These are phyloP conservation scores for Strix aluco DNA, from an alignment of 2,113 vertebrate species.

Conservation along the genomic window DNA sequence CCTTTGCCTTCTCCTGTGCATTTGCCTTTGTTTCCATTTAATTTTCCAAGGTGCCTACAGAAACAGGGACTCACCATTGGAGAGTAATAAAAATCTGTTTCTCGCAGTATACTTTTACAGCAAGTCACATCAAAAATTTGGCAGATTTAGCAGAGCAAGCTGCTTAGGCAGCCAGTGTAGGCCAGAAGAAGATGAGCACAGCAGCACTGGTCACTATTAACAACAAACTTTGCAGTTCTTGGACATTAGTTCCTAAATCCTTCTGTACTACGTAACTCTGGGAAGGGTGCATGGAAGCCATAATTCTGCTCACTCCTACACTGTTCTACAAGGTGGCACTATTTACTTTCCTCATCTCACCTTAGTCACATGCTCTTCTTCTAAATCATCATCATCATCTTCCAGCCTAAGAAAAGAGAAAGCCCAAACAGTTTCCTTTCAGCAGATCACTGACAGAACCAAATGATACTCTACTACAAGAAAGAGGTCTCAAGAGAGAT, in stretches of 20 bases:
- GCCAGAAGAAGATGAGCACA: background rate
- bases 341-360: constrained; percentile 58
- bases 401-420: constrained; percentile 65
- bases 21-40: background rate
- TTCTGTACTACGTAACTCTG: background rate
- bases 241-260: background rate
- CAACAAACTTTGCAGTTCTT: background rate
- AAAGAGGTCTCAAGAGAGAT: background rate
- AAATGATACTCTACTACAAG: background rate
- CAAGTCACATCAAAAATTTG: background rate
- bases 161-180: background rate
- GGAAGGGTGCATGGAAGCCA: background rate
- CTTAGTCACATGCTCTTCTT: constrained; percentile 94
- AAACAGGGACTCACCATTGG: background rate
- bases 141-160: background rate
- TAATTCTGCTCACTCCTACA: background rate
- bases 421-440: background rate
- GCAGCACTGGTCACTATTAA: background rate
- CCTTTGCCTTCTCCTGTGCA: background rate
- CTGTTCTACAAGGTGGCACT: background rate
- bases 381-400: constrained; percentile 81
- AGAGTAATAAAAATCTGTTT: background rate
- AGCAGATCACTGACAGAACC: background rate
- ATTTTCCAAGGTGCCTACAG: background rate
- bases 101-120: background rate